These are phyloP conservation scores for Epirrhoe alternata DNA, from an alignment of 2,888 invertebrate genomes.

Conservation along the genomic window DNA sequence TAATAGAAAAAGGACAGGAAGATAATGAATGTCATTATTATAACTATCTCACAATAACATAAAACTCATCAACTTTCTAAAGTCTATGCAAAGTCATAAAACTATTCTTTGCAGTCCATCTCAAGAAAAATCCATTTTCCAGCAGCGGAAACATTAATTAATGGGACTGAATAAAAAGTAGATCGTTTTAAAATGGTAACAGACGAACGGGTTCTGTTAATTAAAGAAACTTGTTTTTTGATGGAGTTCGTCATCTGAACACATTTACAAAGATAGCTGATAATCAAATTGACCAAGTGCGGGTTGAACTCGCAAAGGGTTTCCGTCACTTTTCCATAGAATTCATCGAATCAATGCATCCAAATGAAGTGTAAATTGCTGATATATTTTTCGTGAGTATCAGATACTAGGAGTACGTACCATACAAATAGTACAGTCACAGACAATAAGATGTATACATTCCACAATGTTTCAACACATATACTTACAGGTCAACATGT, in stretches of 20 bases:
- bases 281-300: background rate
- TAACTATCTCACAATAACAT: background rate
- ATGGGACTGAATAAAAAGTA: constrained; percentile 46
- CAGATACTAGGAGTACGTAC: too few relatives aligned
- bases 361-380: too few relatives aligned
- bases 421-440: too few relatives aligned
- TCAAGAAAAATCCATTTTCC: constrained; percentile 28
- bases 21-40: background rate
- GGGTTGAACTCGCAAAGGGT: too few relatives aligned
- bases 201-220: constrained; percentile 48
- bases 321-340: too few relatives aligned
- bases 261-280: background rate
- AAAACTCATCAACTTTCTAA: background rate
- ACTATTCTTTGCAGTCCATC: constrained; percentile 3
- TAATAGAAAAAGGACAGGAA: too few relatives aligned
- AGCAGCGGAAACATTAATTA: constrained; percentile 45
- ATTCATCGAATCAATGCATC: too few relatives aligned
- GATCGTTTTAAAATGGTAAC: constrained; percentile 49
- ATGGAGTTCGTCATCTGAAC: constrained; percentile 24
- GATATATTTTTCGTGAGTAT: too few relatives aligned
- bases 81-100: background rate
- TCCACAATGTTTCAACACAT: too few relatives aligned
- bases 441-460: too few relatives aligned
- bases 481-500: too few relatives aligned
- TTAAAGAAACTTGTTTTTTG: constrained; percentile 15